Conservation (phyloP, 2,888 invertebrate species). For the Cheilosia scutellata region DNA sequence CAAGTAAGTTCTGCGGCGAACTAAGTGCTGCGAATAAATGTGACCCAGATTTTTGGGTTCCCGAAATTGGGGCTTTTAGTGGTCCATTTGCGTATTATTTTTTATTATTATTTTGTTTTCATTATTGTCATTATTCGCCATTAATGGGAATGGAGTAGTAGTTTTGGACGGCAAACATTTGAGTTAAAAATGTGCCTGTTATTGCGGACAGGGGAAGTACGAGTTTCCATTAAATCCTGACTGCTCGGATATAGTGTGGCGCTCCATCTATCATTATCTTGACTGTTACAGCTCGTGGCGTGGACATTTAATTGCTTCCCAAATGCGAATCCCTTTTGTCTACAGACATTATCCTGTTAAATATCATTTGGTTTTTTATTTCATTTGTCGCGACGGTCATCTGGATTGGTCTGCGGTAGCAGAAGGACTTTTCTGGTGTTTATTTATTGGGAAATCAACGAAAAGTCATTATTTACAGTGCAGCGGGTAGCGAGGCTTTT, state of each 20-base stretch:
- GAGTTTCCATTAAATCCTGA: constrained; percentile 48
- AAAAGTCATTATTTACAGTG: constrained; percentile 62
- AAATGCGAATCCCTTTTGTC: constrained; percentile 65
- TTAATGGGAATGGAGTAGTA: constrained; percentile 45
- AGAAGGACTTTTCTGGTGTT: constrained; percentile 10
- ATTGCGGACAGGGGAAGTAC: background rate
- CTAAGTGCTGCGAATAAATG: constrained; percentile 65
- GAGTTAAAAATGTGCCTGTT: constrained; percentile 36
- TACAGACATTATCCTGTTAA: constrained; percentile 61
- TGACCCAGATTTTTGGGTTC: constrained; percentile 59
- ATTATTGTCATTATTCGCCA: constrained; percentile 60
- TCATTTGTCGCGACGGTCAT: constrained; percentile 10
- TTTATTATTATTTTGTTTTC: constrained; percentile 57
- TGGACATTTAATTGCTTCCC: constrained; percentile 63
- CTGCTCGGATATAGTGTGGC: constrained; percentile 17
- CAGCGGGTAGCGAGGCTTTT: constrained; percentile 54
- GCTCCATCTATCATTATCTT: constrained; percentile 67
- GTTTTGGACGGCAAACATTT: constrained; percentile 43
- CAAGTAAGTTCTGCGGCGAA: constrained; percentile 38
- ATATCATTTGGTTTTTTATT: constrained; percentile 63
- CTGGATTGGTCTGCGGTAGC: background rate
- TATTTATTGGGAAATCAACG: constrained; percentile 43
- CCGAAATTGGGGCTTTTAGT: constrained; percentile 66
- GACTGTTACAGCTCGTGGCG: constrained; percentile 24
- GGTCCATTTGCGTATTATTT: constrained; percentile 55